A percentile compares a stretch with the other conserved stretches of the same genome.
phyloP scores from a whole-genome alignment of 2,888 invertebrate species.

The Ditylenchus weischeri region DNA sequence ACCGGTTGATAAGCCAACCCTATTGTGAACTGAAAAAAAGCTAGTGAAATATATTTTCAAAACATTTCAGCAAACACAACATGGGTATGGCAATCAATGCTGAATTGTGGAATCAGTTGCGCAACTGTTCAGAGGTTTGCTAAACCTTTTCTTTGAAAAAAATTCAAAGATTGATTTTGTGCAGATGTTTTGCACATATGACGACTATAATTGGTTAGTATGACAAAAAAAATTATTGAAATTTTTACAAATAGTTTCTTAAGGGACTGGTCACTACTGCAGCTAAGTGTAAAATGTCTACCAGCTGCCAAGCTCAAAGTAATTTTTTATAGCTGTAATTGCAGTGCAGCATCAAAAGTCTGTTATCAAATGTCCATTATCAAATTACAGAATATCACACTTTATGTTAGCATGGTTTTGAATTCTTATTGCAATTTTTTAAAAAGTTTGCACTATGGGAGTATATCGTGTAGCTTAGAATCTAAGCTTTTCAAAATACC shows the following conservation, averaged over 20 bases:
- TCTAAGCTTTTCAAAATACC: too few species aligned
- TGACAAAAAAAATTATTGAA: not conserved
- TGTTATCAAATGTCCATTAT: too few species aligned
- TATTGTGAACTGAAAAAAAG: too few species aligned
- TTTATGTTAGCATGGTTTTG: too few species aligned
- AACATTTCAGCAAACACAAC: constrained; percentile 75
- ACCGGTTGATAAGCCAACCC: too few species aligned
- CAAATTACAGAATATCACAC: too few species aligned
- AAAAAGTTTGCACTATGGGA: too few species aligned
- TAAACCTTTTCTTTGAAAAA: not conserved
- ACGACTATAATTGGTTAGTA: constrained; percentile 84
- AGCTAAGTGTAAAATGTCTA: constrained; percentile 54
- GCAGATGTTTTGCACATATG: constrained; percentile 83
- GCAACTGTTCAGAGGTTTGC: constrained; percentile 69
- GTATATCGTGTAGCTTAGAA: too few species aligned
- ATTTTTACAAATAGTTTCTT: not conserved
- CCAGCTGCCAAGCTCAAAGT: constrained; percentile 67
- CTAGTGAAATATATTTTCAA: too few species aligned
- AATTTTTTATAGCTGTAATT: too few species aligned
- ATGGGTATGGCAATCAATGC: constrained; percentile 96
- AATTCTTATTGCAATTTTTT: too few species aligned
- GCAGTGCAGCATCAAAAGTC: not conserved
- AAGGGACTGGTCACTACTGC: constrained; percentile 81
- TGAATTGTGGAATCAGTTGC: constrained; percentile 79
- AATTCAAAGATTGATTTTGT: constrained; percentile 21